Base-by-base conservation (phyloP, 2,797 vertebrate species). In the Eurystomus glaucurus region DNA sequence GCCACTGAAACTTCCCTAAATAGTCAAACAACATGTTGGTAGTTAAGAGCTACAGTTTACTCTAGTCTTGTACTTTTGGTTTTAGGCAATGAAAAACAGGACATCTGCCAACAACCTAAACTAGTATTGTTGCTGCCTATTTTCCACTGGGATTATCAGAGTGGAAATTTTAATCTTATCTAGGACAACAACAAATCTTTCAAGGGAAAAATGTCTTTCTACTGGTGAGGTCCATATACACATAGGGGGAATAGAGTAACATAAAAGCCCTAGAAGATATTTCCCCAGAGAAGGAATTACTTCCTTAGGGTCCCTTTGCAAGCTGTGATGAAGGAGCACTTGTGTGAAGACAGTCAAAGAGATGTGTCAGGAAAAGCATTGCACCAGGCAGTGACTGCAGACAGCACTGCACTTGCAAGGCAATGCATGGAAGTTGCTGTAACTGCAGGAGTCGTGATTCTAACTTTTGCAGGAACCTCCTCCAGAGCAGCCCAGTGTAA, bases 21-120 rank as follows among this genome's bases (percentile, higher is more conserved):
- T 11, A 76, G 15, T 77, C 83, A 45, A 60, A 41, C 41, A 58
- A 39, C 15, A 15, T 17, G 20, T 23, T 70, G 48, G 43, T 29
- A 58, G 17, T 61, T 66, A 70, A 87, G 52, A 85, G 29, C 76
- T 89, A 52, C 14, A 26, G 8, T 85, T 87, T 64, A 64, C 35
- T 75, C 57, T 50, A 58, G 14, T 22, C 33, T 75, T 51, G 11
- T 65, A 57, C 21, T 91, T 81, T 26, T 4, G 3, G 31, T 51
- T 94, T 90, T n/a, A 43, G 35, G n/a, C 43, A 88, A 90, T 13
- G 48, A 94, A 88, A 91, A 92, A 39, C 37, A 72, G 18, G 29
- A 86, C 22, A 72, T 60, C 4, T 16, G n/a, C 31, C 29, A 83
- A 65, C 20, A 69, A 29, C n/a, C 8, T 50, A 50, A 75, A 65